Base-by-base conservation (phyloP, 1,140 invertebrate species). In the Drosophila bifasciata region DNA sequence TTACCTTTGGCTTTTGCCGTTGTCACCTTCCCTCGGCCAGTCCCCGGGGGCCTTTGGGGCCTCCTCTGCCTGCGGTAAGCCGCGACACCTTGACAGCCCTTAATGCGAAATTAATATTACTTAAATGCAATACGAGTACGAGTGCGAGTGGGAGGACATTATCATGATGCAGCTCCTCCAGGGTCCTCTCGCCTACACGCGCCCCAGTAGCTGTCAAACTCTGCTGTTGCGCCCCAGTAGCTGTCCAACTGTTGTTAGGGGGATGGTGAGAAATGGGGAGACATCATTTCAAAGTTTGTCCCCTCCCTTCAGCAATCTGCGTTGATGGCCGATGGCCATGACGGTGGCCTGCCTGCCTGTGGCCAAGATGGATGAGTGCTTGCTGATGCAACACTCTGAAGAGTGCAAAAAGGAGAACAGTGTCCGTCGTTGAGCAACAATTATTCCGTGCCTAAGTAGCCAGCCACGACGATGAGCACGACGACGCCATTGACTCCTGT, bases 231-330 rank as follows among this genome's bases (percentile, higher is more conserved):
- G n/a, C n/a, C n/a, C n/a, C n/a, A n/a, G n/a, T n/a, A n/a, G n/a
- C n/a, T n/a, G n/a, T n/a, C n/a, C n/a, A n/a, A n/a, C n/a, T n/a
- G n/a, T n/a, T n/a, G n/a, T n/a, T n/a, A n/a, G n/a, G n/a, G n/a
- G n/a, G n/a, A n/a, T n/a, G n/a, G n/a, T n/a, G n/a, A n/a, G n/a
- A n/a, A n/a, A n/a, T n/a, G n/a, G n/a, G n/a, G n/a, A n/a, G n/a
- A 52, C 45, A 59, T 59, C 45, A 67, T 76, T 76, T 57, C 46
- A 23, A 72, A 76, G 63, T 41, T 58, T 53, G 48, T 67, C 40
- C 32, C 17, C 40, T 44, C 9, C 49, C 7, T 6, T 6, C 23
- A 6, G 1, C 8, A 8, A 8, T 28, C 8, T 3, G 8, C 8
- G n/a, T n/a, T n/a, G 8, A 28, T 28, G 28, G 28, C 28, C 19